Percentiles rank a stretch among this genome's conserved stretches.
These are phyloP conservation scores for Ptychoptera albimana DNA, from an alignment of 2,888 invertebrate genomes.

Conservation along the genomic window DNA sequence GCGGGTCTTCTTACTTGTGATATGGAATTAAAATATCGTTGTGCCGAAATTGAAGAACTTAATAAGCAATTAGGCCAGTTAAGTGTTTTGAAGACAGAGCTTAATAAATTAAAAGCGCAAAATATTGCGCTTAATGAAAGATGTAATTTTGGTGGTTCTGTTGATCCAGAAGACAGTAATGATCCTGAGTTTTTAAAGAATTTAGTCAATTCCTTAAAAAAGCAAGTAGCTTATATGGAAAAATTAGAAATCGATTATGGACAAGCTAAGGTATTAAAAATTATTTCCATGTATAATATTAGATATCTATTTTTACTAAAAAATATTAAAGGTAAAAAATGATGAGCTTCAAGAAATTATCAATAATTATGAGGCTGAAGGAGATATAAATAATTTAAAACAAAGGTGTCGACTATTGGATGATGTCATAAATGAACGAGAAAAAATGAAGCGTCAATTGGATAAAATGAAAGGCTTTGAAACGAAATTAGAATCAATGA, in stretches of 20 bases:
- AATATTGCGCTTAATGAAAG: neutral
- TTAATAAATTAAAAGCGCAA: conserved; percentile 3
- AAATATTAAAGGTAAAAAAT: too few relatives aligned
- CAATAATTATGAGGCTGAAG: too few relatives aligned
- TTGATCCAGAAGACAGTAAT: conserved; percentile 1
- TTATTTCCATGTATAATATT: too few relatives aligned
- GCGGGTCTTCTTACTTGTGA: too few relatives aligned
- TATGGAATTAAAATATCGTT: too few relatives aligned
- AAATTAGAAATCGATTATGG: too few relatives aligned
- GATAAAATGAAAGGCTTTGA: conserved; percentile 7
- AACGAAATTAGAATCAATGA: conserved; percentile 7
- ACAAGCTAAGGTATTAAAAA: too few relatives aligned
- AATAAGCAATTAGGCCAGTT: too few relatives aligned
- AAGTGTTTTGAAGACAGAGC: neutral
- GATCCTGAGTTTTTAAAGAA: conserved; percentile 6
- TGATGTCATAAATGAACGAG: conserved; percentile 3
- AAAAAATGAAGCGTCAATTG: conserved; percentile 7
- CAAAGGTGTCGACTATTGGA: neutral
- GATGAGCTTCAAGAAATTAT: too few relatives aligned
- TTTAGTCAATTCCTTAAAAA: conserved; percentile 4
- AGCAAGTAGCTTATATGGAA: neutral
- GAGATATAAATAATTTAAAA: conserved; percentile 1
- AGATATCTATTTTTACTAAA: too few relatives aligned
- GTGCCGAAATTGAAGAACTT: too few relatives aligned
- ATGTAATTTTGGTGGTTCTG: neutral